Base-by-base conservation (phyloP, 1,140 invertebrate genomes). In the Venustaconcha ellipsiformis region DNA sequence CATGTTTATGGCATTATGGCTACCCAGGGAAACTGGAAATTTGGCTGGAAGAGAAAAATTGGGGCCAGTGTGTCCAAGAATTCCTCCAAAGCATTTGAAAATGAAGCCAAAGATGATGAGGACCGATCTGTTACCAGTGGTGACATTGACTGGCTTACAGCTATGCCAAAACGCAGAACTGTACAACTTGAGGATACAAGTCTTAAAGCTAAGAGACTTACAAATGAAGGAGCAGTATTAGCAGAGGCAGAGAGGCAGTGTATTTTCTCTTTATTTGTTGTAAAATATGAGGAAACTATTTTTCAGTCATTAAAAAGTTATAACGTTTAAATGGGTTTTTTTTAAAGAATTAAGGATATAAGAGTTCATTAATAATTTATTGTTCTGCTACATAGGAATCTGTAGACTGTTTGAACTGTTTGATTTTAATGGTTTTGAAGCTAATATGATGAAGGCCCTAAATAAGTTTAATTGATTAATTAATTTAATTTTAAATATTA, bases 41-140 rank as follows among this genome's bases (percentile, higher is more conserved):
- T 90, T 85, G 82, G 82, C 14, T 90, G 89, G 89, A 90, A 88
- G 68, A 80, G 86, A 67, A 90, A 90, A 79, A 68, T 80, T 78
- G 87, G 85, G 13, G 76, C 67, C 18, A 82, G 81, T 15, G 82
- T 89, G 5, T 74, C 72, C 18, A 82, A 82, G 60, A 58, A 56
- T 60, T 66, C 75, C 26, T 82, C 83, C 14, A 37, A 60, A 62
- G 73, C 81, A 14, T 88, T 88, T 82, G 80, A 83, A 79, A 56
- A 81, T n/a, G 78, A 86, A 70, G 17, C 84, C 0, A 82, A 85
- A 69, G 85, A 85, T 80, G 86, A 86, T 18, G 80, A 80, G 12
- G 81, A 83, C 23, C 73, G 78, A 63, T 72, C 76, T 56, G 58
- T 81, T 57, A 62, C 68, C 20, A 74, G 76, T 69, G 82, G 74